Conservation (phyloP, 2,113 vertebrate species). For the Mixornis gularis region DNA sequence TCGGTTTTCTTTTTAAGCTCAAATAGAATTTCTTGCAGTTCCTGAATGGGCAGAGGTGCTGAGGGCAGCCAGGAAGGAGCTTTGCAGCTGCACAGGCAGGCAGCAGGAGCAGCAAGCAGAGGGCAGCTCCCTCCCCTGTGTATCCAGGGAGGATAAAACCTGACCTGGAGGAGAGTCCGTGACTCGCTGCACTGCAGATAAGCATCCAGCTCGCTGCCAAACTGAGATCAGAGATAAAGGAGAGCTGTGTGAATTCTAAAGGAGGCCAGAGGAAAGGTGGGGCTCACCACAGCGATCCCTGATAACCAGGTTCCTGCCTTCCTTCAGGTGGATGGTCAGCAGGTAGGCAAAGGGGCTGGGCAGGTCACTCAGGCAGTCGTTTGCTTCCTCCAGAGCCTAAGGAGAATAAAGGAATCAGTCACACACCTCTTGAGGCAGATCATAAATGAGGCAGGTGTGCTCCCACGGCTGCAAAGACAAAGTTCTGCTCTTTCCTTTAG, state of each 20-base stretch:
- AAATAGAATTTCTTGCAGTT: not conserved
- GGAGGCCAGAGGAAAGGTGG: not conserved
- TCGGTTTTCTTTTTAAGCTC: not conserved
- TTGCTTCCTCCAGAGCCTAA: constrained; percentile 62
- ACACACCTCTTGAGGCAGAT: not conserved
- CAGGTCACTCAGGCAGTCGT: constrained; percentile 51
- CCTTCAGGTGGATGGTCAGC: constrained; percentile 86
- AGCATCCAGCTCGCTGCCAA: not conserved
- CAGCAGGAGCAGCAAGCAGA: not conserved
- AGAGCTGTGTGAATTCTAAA: not conserved
- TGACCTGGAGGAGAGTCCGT: not conserved
- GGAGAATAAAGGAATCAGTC: not conserved
- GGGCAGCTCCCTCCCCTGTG: not conserved
- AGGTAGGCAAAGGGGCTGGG: constrained; percentile 79
- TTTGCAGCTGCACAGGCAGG: not conserved
- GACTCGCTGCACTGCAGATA: not conserved
- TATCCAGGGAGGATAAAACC: not conserved
- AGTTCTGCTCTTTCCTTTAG: not conserved
- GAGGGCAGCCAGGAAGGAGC: not conserved
- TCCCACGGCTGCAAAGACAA: not conserved
- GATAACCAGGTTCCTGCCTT: constrained; percentile 86
- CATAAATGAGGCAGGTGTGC: not conserved
- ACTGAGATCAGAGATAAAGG: not conserved
- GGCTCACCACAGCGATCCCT: constrained; percentile 86
- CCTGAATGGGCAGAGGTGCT: not conserved